Conservation (phyloP, 2,888 invertebrate species). For the Synanthedon myopaeformis region DNA sequence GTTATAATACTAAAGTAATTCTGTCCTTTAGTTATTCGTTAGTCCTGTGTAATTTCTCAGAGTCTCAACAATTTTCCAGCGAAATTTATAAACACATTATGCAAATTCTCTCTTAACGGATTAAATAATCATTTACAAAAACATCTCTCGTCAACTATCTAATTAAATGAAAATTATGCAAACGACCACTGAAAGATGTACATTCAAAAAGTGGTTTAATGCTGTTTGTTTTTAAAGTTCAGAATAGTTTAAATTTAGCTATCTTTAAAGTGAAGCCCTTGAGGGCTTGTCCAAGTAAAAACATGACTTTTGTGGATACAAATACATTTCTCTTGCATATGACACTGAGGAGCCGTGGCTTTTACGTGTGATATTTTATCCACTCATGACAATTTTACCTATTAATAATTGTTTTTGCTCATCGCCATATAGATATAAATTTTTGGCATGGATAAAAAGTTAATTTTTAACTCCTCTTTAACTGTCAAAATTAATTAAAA, state of each 20-base stretch:
- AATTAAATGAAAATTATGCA: constrained; percentile 15
- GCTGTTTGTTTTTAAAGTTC: neutral
- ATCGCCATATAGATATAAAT: too few relatives aligned
- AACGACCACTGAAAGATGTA: constrained; percentile 4
- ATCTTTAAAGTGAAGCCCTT: neutral
- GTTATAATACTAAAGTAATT: too few relatives aligned
- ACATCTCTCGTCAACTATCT: constrained; percentile 10
- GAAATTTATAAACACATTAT: neutral
- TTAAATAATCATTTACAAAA: constrained; percentile 7
- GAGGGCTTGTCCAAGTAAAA: neutral
- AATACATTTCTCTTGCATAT: neutral
- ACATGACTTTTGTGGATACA: neutral
- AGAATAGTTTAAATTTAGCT: neutral
- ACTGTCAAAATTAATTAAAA: too few relatives aligned
- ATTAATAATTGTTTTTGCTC: too few relatives aligned
- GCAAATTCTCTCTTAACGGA: neutral
- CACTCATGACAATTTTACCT: too few relatives aligned
- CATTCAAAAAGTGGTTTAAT: neutral
- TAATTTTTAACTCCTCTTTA: too few relatives aligned
- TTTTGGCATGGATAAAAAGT: too few relatives aligned
- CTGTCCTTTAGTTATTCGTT: too few relatives aligned
- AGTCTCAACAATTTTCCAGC: neutral
- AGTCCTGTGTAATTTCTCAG: too few relatives aligned
- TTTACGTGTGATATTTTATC: too few relatives aligned
- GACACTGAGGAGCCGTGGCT: neutral